These are phyloP conservation scores for Sinodicranocentrus sp. DNA, from an alignment of 2,888 invertebrate genomes.

Conservation along the genomic window DNA sequence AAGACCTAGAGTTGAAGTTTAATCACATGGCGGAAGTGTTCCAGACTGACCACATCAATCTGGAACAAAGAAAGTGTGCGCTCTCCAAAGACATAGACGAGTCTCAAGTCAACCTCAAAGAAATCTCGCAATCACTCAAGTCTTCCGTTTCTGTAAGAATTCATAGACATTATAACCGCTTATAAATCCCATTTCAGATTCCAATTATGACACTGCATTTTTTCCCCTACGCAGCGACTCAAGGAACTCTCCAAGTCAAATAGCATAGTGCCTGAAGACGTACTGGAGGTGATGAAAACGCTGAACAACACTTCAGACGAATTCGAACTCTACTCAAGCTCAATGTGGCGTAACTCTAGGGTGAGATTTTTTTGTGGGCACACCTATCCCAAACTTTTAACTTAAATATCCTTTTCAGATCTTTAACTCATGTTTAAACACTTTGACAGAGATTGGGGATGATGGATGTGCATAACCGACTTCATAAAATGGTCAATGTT, in stretches of 20 bases:
- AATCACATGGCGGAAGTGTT: conserved; percentile 73
- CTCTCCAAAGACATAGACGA: conserved; percentile 67
- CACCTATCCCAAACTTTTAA: too few species aligned
- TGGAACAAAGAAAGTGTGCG: conserved; percentile 62
- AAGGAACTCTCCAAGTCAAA: conserved; percentile 56
- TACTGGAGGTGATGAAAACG: conserved; percentile 57
- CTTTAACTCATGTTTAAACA: too few species aligned
- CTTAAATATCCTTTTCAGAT: too few species aligned
- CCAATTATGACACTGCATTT: background rate
- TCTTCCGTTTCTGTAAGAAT: conserved; percentile 56
- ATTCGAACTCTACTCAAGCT: conserved; percentile 64
- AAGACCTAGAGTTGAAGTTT: conserved; percentile 69
- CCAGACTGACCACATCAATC: conserved; percentile 73
- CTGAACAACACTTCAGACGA: conserved; percentile 70
- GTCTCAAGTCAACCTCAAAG: conserved; percentile 70
- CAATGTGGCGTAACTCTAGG: conserved; percentile 70
- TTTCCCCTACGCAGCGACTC: conserved; percentile 49
- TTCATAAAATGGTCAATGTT: conserved; percentile 76
- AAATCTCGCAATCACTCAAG: conserved; percentile 66
- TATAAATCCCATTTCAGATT: too few species aligned
- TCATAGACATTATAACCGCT: background rate
- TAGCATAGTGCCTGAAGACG: conserved; percentile 57
- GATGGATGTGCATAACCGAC: conserved; percentile 74
- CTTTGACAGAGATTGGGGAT: conserved; percentile 73
- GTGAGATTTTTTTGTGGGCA: conserved; percentile 51